Percentiles rank a stretch among this genome's conserved stretches.
Conservation (phyloP, 2,113 vertebrate species). For the Accipiter virgatus region DNA sequence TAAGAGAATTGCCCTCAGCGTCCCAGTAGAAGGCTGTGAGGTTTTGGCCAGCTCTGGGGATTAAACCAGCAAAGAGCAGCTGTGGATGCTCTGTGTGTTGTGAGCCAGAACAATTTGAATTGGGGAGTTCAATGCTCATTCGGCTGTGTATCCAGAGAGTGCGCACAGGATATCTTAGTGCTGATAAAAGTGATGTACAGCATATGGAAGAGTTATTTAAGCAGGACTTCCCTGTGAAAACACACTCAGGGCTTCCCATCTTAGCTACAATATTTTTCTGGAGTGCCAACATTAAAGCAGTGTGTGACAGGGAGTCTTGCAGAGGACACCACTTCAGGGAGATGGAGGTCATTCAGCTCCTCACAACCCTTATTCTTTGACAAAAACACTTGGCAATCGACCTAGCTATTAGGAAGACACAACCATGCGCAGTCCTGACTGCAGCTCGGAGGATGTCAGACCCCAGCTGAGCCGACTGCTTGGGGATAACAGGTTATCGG, state of each 20-base stretch:
- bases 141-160: neutral
- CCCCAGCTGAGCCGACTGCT: neutral
- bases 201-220: conserved; percentile 21
- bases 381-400: neutral
- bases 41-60: neutral
- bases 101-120: neutral
- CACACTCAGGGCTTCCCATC: neutral
- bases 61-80: neutral
- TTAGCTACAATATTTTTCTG: neutral
- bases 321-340: neutral
- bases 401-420: neutral
- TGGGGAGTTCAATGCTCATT: neutral
- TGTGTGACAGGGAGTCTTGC: neutral
- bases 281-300: neutral
- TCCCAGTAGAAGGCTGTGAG: neutral
- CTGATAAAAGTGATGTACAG: neutral
- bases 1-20: neutral
- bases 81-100: neutral
- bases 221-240: conserved; percentile 25
- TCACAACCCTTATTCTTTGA: neutral
- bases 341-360: neutral
- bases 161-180: neutral
- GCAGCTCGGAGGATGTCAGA: neutral
- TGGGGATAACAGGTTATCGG: neutral
- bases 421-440: neutral